Percentiles rank a stretch among this genome's conserved stretches.
phyloP scores from a whole-genome alignment of 2,113 vertebrate genomes.

The Abramis brama region DNA sequence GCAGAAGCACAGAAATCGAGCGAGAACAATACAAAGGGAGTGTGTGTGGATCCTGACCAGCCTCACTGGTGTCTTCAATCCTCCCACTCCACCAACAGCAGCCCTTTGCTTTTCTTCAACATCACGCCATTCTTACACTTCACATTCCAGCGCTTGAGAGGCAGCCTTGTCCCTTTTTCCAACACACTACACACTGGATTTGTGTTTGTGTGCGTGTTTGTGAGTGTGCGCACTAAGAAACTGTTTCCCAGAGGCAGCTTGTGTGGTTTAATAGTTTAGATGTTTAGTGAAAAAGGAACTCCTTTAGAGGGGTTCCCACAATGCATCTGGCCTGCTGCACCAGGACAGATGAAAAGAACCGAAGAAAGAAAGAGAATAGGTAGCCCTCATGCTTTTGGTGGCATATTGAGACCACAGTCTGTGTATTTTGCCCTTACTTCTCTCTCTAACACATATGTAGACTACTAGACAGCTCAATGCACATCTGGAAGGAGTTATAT shows the following conservation, averaged over 20 bases:
- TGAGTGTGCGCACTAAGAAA: neutral
- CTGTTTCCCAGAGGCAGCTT: neutral
- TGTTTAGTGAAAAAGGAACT: neutral
- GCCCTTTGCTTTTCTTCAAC: slow-evolving; percentile 9
- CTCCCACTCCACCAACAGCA: neutral
- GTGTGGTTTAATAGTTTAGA: neutral
- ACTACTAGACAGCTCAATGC: neutral
- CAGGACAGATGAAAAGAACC: neutral
- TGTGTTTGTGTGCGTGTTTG: neutral
- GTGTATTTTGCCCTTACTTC: neutral
- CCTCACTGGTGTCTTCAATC: slow-evolving; percentile 12
- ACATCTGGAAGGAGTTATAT: slow-evolving; percentile 52
- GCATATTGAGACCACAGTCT: neutral
- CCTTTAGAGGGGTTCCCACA: slow-evolving; percentile 16
- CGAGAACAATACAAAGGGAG: slow-evolving; percentile 26
- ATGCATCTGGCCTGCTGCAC: neutral
- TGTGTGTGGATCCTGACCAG: slow-evolving; percentile 16
- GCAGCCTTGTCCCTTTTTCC: slow-evolving; percentile 1
- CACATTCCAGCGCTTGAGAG: slow-evolving; percentile 17
- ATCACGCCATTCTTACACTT: slow-evolving; percentile 33
- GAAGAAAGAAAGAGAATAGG: neutral
- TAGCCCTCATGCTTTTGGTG: neutral
- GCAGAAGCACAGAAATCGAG: neutral
- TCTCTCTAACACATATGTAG: slow-evolving; percentile 15
- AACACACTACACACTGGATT: neutral